Evolutionary conservation across 2,797 vertebrate species (phyloP).

Genomic region (Dromococcyx pavoninus): DNA sequence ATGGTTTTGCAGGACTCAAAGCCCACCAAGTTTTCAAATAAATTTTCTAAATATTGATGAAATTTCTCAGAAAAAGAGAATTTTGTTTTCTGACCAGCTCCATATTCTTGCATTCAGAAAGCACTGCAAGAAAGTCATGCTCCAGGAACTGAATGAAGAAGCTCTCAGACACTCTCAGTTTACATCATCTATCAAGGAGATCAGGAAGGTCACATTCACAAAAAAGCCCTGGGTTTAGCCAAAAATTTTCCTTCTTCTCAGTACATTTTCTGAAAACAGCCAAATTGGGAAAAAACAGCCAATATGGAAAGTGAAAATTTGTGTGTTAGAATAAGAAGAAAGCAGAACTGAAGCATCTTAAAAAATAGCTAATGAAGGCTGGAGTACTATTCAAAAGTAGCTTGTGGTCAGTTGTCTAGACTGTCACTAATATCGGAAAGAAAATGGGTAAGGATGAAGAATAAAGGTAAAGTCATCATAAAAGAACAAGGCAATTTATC

Average conservation of each 20-base stretch:
- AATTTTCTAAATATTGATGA: neutral
- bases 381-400: neutral
- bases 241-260: neutral
- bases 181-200: neutral
- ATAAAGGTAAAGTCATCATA: neutral
- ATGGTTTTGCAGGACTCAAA: neutral
- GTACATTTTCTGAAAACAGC: neutral
- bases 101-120: neutral
- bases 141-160: neutral
- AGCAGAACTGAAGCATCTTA: neutral
- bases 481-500: neutral
- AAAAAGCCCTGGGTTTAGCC: neutral
- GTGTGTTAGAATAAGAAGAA: neutral
- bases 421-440: neutral
- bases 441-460: neutral
- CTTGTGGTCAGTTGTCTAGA: neutral
- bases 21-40: neutral
- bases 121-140: neutral
- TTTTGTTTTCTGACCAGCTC: neutral
- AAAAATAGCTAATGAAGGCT: neutral
- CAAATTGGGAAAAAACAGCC: neutral
- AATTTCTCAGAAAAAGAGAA: neutral
- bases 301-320: neutral
- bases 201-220: neutral
- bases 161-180: neutral